Evolutionary conservation across 2,888 invertebrate species (phyloP).

Genomic region (Caenorhabditis angaria): DNA sequence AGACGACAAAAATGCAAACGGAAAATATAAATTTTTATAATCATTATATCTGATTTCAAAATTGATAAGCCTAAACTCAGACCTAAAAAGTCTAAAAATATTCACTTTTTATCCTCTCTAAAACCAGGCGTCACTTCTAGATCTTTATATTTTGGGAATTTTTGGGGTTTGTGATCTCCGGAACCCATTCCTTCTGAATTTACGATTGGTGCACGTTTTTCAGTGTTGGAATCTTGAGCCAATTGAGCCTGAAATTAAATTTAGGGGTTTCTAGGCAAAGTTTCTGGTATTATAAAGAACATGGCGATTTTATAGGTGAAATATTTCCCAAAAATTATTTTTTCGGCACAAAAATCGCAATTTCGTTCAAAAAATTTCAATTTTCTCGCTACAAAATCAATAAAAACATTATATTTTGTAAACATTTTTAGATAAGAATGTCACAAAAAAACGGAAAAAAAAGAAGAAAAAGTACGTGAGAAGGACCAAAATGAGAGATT

Average conservation of each 20-base stretch:
- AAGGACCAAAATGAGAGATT: neutral
- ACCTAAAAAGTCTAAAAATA: constrained; percentile 6
- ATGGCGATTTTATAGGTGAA: no score
- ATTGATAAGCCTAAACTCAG: neutral
- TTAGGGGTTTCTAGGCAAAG: no score
- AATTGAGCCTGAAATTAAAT: constrained; percentile 57
- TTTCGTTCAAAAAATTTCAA: no score
- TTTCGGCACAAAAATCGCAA: no score
- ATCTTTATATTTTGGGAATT: constrained; percentile 61
- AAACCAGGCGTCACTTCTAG: constrained; percentile 54
- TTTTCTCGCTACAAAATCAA: no score
- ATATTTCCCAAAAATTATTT: no score
- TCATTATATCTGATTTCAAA: constrained; percentile 7
- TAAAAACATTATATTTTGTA: no score
- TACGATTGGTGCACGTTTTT: constrained; percentile 63
- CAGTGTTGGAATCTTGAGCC: constrained; percentile 59
- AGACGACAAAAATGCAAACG: constrained; percentile 5
- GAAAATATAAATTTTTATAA: no score
- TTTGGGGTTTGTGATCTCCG: constrained; percentile 38
- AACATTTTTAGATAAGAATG: neutral
- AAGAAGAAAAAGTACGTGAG: neutral
- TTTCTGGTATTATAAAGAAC: no score
- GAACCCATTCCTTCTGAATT: constrained; percentile 50
- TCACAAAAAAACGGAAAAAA: neutral
- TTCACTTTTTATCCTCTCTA: constrained; percentile 15